A percentile compares a stretch with the other conserved stretches of the same genome.
Evolutionary conservation across 2,797 vertebrate genomes (phyloP).

Genomic region (Anableps anableps): DNA sequence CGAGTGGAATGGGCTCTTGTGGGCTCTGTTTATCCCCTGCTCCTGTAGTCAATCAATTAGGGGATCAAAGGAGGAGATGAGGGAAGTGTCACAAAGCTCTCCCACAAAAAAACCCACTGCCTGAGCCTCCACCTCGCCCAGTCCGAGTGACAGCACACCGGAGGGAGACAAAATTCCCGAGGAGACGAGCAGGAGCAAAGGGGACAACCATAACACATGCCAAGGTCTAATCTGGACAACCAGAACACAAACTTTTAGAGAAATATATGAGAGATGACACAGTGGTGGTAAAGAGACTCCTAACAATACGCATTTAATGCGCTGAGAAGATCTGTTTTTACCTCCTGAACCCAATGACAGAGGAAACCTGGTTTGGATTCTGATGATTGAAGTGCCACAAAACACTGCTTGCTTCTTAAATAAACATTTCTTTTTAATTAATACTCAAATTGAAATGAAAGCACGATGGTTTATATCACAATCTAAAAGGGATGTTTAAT

Average conservation of each 20-base stretch:
- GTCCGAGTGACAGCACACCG: constrained; percentile 70
- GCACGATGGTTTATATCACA: neutral
- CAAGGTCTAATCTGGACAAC: constrained; percentile 75
- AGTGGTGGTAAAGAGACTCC: constrained; percentile 44
- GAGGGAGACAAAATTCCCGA: constrained; percentile 61
- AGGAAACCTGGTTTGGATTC: constrained; percentile 23
- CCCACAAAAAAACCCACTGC: constrained; percentile 60
- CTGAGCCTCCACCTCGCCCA: constrained; percentile 72
- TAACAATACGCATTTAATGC: constrained; percentile 40
- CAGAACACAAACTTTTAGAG: constrained; percentile 72
- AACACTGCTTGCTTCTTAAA: neutral
- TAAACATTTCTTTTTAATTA: constrained; percentile 37
- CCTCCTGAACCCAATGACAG: constrained; percentile 10
- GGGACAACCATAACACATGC: constrained; percentile 77
- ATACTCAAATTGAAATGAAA: constrained; percentile 40
- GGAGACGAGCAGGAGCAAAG: constrained; percentile 68
- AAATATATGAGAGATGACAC: constrained; percentile 63
- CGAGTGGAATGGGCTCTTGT: constrained; percentile 82
- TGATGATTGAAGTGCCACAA: constrained; percentile 23
- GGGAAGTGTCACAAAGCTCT: constrained; percentile 78
- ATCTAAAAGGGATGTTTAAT: neutral
- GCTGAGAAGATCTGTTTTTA: constrained; percentile 25
- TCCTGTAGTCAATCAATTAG: constrained; percentile 88
- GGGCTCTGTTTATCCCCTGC: constrained; percentile 81
- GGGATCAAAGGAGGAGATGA: constrained; percentile 83